Evolutionary conservation across 2,113 vertebrate genomes (phyloP), one percentile per base, ranked within the genome.

Genomic region (rabbit (Oryctolagus cuniculus)): DNA sequence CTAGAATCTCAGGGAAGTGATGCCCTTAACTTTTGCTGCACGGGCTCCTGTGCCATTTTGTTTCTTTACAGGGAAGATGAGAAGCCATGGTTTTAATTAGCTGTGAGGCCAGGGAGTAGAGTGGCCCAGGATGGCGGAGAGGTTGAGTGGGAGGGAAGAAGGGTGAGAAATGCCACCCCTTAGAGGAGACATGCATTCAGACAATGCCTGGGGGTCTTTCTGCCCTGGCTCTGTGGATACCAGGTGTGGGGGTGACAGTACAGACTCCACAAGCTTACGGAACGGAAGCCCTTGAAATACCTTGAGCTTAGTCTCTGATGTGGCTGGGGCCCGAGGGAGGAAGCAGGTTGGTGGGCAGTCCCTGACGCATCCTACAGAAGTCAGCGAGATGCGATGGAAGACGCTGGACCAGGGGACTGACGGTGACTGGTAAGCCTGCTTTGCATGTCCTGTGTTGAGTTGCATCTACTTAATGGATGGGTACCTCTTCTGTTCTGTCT

Each of bases 401-500:
- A 44, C 19, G 22, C 24, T 13, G 2, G 78, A 4, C 1, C 38
- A 7, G 44, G 2, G 0, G 3, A 27, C 10, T 38, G 9, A 87
- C 5, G 10, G 11, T 16, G 0, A 16, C 4, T 16, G 2, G 3
- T 0, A 10, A 7, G 9, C 4, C 3, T 6, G 67, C 66, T 70
- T 67, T 10, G 16, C 38, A 1, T 25, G 24, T 10, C 29, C 7
- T 3, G 17, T 25, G 58, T 53, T 0, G 3, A 66, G 13, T 2
- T 24, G 25, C 3, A 2, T 31, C 5, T n/a, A 1, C 49, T 53
- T 49, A 1, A 3, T 49, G 12, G 22, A 19, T 11, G 24, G 34
- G 53, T 25, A 17, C 36, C 64, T 44, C 22, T 70, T 51, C 17
- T 24, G 27, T 66, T 66, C 15, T 27, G 61, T 58, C 44, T n/a